Evolutionary conservation across 2,888 invertebrate species (phyloP).

Genomic region (Leptinotarsa juncta): DNA sequence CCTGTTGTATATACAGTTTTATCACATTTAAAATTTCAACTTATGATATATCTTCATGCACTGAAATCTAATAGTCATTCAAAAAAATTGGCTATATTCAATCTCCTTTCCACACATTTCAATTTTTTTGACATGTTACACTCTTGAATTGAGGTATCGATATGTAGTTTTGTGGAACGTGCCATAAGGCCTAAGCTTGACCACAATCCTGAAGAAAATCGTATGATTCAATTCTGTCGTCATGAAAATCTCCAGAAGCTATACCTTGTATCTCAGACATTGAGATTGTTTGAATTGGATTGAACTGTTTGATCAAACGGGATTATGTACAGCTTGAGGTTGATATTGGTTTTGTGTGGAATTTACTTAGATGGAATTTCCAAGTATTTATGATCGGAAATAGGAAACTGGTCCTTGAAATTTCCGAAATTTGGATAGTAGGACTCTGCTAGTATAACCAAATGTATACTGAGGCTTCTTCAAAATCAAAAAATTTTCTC

Average conservation of each 20-base stretch:
- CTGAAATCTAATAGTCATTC: no score
- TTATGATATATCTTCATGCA: no score
- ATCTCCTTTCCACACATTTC: no score
- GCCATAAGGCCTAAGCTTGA: no score
- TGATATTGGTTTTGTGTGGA: not conserved
- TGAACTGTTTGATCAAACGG: not conserved
- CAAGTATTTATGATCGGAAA: not conserved
- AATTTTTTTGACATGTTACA: no score
- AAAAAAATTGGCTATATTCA: no score
- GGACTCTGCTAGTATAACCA: not conserved
- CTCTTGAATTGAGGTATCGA: no score
- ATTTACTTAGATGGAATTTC: no score
- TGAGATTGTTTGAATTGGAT: not conserved
- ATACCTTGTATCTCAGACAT: not conserved
- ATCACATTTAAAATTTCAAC: no score
- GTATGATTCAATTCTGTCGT: constrained; percentile 1
- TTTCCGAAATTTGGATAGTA: not conserved
- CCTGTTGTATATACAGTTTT: no score
- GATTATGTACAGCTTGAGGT: not conserved
- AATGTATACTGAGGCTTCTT: not conserved
- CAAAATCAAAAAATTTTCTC: not conserved
- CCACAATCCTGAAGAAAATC: no score
- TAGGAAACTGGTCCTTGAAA: not conserved
- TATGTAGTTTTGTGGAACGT: no score
- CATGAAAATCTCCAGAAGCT: constrained; percentile 7